Evolutionary conservation across 2,888 invertebrate species (phyloP), one percentile per base, ranked within the genome.

Genomic region (Ennomos fuscantarius): DNA sequence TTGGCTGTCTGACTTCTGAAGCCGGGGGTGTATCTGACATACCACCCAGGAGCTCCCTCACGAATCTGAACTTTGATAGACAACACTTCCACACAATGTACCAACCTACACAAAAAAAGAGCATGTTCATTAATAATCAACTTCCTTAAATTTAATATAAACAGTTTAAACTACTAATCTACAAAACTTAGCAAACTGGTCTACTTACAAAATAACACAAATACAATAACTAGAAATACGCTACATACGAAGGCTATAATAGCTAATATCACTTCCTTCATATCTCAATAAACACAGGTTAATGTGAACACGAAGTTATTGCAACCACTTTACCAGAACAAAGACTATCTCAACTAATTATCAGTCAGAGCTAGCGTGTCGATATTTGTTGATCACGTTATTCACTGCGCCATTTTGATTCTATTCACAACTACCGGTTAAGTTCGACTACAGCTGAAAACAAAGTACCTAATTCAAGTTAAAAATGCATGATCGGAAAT

Each of bases 41-140:
- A 71, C 95, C 96, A 76, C 96, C 97, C 61, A 97, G 84, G 35
- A 98, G 93, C 84, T 98, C 98, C 59, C 97, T 94, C 8, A 98
- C 96, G 79, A 98, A 96, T 69, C 96, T 95, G 86, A 98, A 98
- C 77, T 96, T 95, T 12, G 97, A 97, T 54, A 98, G 89, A 86
- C 98, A 97, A 68, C 97, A 94, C 88, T 96, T 97, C 98, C 98
- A 98, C 68, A 98, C 97, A 60, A 97, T 93, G 85, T 95, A 97
- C 97, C 97, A 98, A 78, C 97, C 97, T 98, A 87, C 1, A 94
- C 80, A 88, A 86, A 73, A 74, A 35, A 36, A 24, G 37, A 5
- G 24, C 5, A 24, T 5, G 24, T 24, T 24, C 35, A 43, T 34
- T 11, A 45, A 46, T n/a, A n/a, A 45, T 46, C 49, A 46, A 58